Evolutionary conservation across 2,888 invertebrate species (phyloP), one percentile per base, ranked within the genome.

Genomic region (Apomyelois bistriatella): DNA sequence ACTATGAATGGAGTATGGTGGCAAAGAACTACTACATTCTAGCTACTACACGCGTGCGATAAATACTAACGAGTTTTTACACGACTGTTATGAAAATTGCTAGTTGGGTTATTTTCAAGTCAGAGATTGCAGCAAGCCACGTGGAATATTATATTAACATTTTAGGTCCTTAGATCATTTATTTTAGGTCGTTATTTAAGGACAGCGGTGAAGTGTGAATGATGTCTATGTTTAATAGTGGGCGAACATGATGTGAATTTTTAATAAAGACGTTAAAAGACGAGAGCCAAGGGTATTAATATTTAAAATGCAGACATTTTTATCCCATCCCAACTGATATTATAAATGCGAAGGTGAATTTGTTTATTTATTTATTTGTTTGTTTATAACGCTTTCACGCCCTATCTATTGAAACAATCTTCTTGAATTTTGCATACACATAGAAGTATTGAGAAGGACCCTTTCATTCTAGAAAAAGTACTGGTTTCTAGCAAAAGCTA

Each of bases 1-100:
- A 13, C 42, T 42, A 12, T 43, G 43, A 43, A 52, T 52, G 52
- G 37, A 36, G 36, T 13, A 43, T 52, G 43, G 37, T 36, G 22
- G 22, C 42, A 38, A 37, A 43, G 43, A 37, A 43, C 42, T 35
- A 13, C 43, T 30, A 30, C 30, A 28, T 43, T 12, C 43, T 12
- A 12, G 32, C 1, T 12, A 32, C 15, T 32, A 46, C 13, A 46
- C n/a, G 17, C 41, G 5, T 17, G n/a, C n/a, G 41, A 10, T 16
- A 16, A 28, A 42, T n/a, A n/a, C n/a, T n/a, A 0, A 5, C 1
- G 1, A 15, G 9, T 3, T 46, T 46, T 46, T 32, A 28, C 28
- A 43, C 28, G 28, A 46, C 3, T 32, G 22, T 1, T 12, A 8
- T 30, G 3, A 30, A 12, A 13, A 41, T 41, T 41, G 16, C 41